Evolutionary conservation across 2,113 vertebrate species (phyloP).

Genomic region (Suricata suricatta): DNA sequence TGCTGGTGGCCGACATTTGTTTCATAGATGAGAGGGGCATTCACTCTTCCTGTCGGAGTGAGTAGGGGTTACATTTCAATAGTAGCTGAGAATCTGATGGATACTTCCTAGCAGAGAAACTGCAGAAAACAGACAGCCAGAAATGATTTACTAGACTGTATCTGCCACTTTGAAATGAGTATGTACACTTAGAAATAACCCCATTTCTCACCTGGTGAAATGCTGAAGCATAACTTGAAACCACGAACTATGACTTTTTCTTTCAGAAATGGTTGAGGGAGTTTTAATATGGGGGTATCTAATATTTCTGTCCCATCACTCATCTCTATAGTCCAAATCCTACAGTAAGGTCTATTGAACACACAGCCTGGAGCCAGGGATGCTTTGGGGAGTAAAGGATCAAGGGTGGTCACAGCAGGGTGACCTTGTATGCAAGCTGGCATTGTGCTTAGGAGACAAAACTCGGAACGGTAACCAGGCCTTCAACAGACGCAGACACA

Average conservation of each 20-base stretch:
- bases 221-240: background rate
- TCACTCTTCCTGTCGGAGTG: background rate
- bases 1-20: background rate
- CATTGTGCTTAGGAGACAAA: background rate
- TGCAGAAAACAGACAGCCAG: background rate
- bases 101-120: background rate
- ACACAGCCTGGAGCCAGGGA: background rate
- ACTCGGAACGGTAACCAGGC: background rate
- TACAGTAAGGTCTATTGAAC: background rate
- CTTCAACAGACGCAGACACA: background rate
- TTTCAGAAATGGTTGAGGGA: background rate
- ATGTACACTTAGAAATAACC: constrained; percentile 17
- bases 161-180: constrained; percentile 2
- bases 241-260: background rate
- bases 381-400: background rate
- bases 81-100: background rate
- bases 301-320: background rate
- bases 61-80: constrained; percentile 28
- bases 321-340: background rate
- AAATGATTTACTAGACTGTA: constrained; percentile 8
- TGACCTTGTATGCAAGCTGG: background rate
- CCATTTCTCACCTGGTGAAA: background rate
- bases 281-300: background rate
- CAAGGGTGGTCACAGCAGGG: background rate
- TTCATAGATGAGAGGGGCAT: background rate